These are phyloP conservation scores for Noctua janthina DNA, from an alignment of 2,888 invertebrate species.

Conservation along the genomic window DNA sequence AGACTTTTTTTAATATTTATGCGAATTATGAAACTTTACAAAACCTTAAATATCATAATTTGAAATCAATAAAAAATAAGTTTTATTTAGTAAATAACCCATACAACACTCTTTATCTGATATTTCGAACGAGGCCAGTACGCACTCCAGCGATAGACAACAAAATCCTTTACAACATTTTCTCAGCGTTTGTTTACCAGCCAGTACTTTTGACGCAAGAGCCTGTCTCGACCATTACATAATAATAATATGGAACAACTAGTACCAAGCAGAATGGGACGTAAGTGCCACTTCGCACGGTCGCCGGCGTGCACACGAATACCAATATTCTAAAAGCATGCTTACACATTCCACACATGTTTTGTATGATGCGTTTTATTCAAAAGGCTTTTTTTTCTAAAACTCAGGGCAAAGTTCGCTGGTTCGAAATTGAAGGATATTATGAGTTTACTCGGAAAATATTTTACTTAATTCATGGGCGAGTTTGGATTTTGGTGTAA, in stretches of 20 bases:
- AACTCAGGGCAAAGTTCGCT: slow-evolving; percentile 51
- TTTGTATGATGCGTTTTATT: slow-evolving; percentile 66
- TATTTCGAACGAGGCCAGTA: not conserved
- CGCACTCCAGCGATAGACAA: not conserved
- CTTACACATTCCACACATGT: slow-evolving; percentile 69
- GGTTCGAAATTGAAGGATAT: slow-evolving; percentile 51
- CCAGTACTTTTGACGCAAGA: slow-evolving; percentile 28
- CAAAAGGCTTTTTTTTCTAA: slow-evolving; percentile 57
- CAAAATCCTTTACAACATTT: not conserved
- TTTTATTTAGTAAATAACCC: no score
- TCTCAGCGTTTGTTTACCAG: slow-evolving; percentile 33
- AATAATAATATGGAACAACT: slow-evolving; percentile 69
- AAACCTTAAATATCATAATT: no score
- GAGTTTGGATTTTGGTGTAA: slow-evolving; percentile 36
- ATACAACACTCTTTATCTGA: no score
- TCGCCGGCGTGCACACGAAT: slow-evolving; percentile 71
- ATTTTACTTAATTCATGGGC: slow-evolving; percentile 57
- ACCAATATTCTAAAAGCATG: slow-evolving; percentile 79
- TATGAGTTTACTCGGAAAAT: slow-evolving; percentile 56
- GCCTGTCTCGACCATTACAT: slow-evolving; percentile 49
- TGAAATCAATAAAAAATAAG: not conserved
- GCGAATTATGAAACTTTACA: no score
- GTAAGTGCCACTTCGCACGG: slow-evolving; percentile 70
- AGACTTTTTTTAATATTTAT: not conserved
- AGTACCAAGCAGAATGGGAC: slow-evolving; percentile 56